Evolutionary conservation across 2,888 invertebrate genomes (phyloP).

Genomic region (Ornithoptera priamus): DNA sequence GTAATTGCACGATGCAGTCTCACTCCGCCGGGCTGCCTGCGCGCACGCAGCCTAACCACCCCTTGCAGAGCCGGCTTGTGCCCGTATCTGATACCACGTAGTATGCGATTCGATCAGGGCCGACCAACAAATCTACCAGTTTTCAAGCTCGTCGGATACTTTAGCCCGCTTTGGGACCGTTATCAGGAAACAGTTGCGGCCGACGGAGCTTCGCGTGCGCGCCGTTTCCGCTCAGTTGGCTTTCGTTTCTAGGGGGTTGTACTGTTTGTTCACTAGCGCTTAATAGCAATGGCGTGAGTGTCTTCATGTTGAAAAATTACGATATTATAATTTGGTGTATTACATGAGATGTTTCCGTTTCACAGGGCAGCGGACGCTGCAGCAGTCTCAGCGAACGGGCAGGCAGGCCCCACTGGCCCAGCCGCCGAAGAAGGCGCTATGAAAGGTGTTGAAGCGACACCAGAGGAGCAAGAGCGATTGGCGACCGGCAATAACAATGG

Average conservation of each 20-base stretch:
- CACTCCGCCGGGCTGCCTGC: conserved; percentile 68
- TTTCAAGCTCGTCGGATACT: conserved; percentile 47
- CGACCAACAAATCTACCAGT: conserved; percentile 40
- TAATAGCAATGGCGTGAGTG: conserved; percentile 68
- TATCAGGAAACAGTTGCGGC: conserved; percentile 51
- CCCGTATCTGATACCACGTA: conserved; percentile 38
- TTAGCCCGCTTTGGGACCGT: conserved; percentile 48
- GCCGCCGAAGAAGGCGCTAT: conserved; percentile 66
- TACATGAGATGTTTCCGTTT: conserved; percentile 51
- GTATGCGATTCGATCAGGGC: conserved; percentile 47
- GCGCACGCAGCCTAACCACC: conserved; percentile 72
- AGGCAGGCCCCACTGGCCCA: conserved; percentile 64
- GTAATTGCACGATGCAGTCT: conserved; percentile 71
- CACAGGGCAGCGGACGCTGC: conserved; percentile 64
- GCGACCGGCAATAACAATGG: conserved; percentile 85
- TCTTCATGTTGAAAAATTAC: conserved; percentile 3
- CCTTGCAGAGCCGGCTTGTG: conserved; percentile 39
- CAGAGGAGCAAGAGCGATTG: conserved; percentile 74
- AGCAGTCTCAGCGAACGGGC: conserved; percentile 60
- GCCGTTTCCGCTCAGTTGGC: conserved; percentile 47
- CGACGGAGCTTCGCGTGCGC: conserved; percentile 55
- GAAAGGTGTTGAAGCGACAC: conserved; percentile 75
- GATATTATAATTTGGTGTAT: neutral
- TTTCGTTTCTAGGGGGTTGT: conserved; percentile 31
- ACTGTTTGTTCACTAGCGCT: conserved; percentile 30